Evolutionary conservation across 2,113 vertebrate genomes (phyloP).

Genomic region (Antigone vipio): DNA sequence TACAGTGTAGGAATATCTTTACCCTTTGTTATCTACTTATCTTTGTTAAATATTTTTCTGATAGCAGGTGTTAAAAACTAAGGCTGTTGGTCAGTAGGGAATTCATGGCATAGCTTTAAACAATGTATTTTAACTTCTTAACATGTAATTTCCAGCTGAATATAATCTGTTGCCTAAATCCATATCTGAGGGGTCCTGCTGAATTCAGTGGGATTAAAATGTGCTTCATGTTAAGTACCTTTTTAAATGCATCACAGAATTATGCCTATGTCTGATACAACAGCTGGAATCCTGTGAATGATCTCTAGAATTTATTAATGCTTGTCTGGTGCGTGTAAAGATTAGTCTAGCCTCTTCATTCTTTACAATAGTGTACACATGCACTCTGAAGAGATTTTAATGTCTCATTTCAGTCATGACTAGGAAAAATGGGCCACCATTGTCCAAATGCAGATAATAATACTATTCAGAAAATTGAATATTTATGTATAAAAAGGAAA

Average conservation of each 20-base stretch:
- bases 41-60: neutral
- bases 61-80: neutral
- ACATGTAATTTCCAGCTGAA: neutral
- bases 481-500: neutral
- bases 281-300: neutral
- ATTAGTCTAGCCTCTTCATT: neutral
- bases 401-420: slow-evolving; percentile 3
- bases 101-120: neutral
- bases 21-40: neutral
- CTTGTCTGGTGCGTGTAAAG: neutral
- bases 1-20: neutral
- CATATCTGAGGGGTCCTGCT: neutral
- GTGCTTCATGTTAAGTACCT: neutral
- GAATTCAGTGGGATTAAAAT: neutral
- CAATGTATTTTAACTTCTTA: neutral
- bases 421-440: neutral
- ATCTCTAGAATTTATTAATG: neutral
- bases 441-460: neutral
- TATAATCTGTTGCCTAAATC: neutral
- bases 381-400: neutral
- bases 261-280: neutral
- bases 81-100: neutral
- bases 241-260: neutral
- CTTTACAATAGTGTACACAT: neutral
- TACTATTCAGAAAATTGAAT: neutral